A percentile compares a stretch with the other conserved stretches of the same genome.
phyloP scores from a whole-genome alignment of 2,797 vertebrate genomes.

The Cirrhinus molitorella region DNA sequence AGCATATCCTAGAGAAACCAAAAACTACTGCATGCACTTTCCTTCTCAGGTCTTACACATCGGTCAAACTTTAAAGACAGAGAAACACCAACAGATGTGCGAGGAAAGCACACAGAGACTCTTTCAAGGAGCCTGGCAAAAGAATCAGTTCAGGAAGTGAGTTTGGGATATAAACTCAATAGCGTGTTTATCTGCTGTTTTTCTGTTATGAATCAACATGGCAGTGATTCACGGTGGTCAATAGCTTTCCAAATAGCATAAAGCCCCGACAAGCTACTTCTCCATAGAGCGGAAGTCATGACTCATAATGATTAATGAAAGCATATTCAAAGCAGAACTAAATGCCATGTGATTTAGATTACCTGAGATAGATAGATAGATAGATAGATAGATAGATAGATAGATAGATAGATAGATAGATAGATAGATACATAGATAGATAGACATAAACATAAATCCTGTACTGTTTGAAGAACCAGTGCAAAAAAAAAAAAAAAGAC shows the following conservation, averaged over 20 bases:
- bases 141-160: constrained; percentile 72
- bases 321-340: constrained; percentile 23
- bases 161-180: constrained; percentile 70
- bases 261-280: background rate
- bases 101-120: constrained; percentile 69
- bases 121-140: constrained; percentile 71
- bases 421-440: constrained; percentile 8
- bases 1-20: constrained; percentile 60
- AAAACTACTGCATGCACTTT: constrained; percentile 65
- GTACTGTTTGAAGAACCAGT: constrained; percentile 3
- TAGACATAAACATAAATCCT: background rate
- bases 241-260: constrained; percentile 37
- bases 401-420: background rate
- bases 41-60: constrained; percentile 62
- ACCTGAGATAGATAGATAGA: constrained; percentile 45
- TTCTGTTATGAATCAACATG: constrained; percentile 34
- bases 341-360: constrained; percentile 59
- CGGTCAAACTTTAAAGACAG: constrained; percentile 58
- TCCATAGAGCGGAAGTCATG: constrained; percentile 28
- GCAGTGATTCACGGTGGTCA: constrained; percentile 58
- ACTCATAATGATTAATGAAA: constrained; percentile 32
- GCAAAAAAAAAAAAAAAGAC: constrained; percentile 20
- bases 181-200: constrained; percentile 58
- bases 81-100: constrained; percentile 73
- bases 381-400: constrained; percentile 48